Evolutionary conservation across 1,140 invertebrate species (phyloP).

Genomic region (Meloidogyne exigua): DNA sequence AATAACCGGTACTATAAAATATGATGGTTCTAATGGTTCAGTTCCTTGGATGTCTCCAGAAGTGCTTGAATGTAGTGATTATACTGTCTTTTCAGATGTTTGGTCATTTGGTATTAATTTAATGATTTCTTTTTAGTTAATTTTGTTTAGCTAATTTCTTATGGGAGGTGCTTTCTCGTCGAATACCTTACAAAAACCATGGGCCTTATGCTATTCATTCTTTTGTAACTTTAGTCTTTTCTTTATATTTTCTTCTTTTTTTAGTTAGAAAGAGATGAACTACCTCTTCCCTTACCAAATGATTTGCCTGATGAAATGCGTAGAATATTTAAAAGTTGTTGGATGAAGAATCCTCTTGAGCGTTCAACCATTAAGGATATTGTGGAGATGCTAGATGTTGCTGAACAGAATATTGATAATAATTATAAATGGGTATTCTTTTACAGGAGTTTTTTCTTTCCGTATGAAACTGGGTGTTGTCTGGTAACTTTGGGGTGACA

Average conservation of each 20-base stretch:
- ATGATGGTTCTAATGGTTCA: conserved; percentile 31
- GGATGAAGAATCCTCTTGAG: conserved; percentile 16
- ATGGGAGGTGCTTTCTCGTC: conserved; percentile 35
- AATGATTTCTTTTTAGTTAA: neutral
- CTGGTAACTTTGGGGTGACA: no score
- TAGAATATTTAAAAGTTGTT: conserved; percentile 26
- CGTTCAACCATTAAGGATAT: conserved; percentile 24
- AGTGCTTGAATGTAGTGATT: conserved; percentile 15
- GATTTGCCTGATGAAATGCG: conserved; percentile 24
- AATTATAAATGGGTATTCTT: conserved; percentile 33
- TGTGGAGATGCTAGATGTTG: conserved; percentile 25
- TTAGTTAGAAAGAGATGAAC: neutral
- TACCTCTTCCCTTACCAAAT: conserved; percentile 27
- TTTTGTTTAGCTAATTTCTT: conserved; percentile 21
- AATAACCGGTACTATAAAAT: conserved; percentile 1
- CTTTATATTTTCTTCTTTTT: neutral
- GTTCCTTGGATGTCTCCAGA: conserved; percentile 37
- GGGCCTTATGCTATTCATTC: neutral
- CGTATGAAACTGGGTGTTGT: no score
- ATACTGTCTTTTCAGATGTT: conserved; percentile 17
- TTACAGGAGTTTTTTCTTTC: neutral
- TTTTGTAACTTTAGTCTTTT: neutral
- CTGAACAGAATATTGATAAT: conserved; percentile 29
- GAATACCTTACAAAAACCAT: conserved; percentile 23
- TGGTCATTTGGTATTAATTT: conserved; percentile 24